Conservation (phyloP, 1,140 invertebrate genomes). For the Semibalanus balanoides region DNA sequence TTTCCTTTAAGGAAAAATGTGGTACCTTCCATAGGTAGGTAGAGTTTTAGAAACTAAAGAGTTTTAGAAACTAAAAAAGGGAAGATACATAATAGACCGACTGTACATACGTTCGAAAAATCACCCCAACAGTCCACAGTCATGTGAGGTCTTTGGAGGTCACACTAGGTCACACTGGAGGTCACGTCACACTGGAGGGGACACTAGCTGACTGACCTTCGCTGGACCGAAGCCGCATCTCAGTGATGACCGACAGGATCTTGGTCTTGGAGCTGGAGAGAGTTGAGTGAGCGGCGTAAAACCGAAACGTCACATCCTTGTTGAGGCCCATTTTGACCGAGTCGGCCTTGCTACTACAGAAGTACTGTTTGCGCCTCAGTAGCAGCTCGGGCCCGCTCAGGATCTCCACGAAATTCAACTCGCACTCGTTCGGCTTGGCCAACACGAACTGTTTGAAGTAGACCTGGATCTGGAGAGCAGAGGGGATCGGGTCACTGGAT, state of each 20-base stretch:
- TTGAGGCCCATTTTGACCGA: constrained; percentile 39
- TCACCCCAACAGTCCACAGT: too few relatives aligned
- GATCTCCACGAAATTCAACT: constrained; percentile 64
- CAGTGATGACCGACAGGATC: neutral
- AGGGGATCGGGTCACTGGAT: neutral
- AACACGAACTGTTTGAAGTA: constrained; percentile 50
- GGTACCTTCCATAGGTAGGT: too few relatives aligned
- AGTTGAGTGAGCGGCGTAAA: constrained; percentile 37
- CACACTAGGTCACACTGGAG: too few relatives aligned
- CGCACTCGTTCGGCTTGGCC: constrained; percentile 61
- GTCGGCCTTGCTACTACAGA: constrained; percentile 65
- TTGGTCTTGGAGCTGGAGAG: constrained; percentile 13
- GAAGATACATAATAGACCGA: too few relatives aligned
- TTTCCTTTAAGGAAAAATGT: too few relatives aligned
- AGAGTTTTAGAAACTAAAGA: too few relatives aligned
- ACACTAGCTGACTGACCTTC: too few relatives aligned
- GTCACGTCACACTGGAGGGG: too few relatives aligned
- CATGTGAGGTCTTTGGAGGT: too few relatives aligned
- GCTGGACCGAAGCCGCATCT: neutral
- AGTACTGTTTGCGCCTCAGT: constrained; percentile 43
- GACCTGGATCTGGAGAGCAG: constrained; percentile 46
- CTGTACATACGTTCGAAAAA: too few relatives aligned
- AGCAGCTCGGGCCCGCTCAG: constrained; percentile 51
- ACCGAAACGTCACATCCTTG: constrained; percentile 51
- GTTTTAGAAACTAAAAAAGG: too few relatives aligned